A percentile compares a stretch with the other conserved stretches of the same genome.
Evolutionary conservation across 2,113 vertebrate genomes (phyloP).

Genomic region (Podarcis muralis): DNA sequence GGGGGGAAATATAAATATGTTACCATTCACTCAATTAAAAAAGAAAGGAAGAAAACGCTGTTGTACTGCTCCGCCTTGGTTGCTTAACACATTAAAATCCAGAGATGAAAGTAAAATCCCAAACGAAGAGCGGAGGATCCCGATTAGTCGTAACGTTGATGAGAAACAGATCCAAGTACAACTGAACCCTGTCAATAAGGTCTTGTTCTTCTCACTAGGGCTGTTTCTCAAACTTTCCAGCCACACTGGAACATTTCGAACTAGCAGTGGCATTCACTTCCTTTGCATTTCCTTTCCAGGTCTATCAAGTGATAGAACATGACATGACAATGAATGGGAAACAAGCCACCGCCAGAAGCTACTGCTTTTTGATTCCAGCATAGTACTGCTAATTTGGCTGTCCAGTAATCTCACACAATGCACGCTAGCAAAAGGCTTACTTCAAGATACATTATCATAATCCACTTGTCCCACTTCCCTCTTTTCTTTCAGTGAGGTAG

Average conservation of each 20-base stretch:
- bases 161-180: constrained; percentile 74
- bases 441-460: constrained; percentile 56
- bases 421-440: constrained; percentile 16
- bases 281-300: constrained; percentile 80
- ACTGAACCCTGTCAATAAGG: constrained; percentile 85
- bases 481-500: constrained; percentile 1
- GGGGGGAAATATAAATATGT: not conserved
- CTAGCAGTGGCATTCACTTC: constrained; percentile 85
- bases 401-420: constrained; percentile 34
- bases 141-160: constrained; percentile 72
- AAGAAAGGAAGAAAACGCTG: constrained; percentile 19
- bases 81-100: constrained; percentile 14
- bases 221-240: constrained; percentile 89
- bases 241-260: constrained; percentile 89
- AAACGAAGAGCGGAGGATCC: constrained; percentile 4
- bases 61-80: constrained; percentile 1
- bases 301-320: constrained; percentile 78
- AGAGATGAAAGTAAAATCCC: constrained; percentile 37
- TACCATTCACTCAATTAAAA: not conserved
- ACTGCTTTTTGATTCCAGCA: constrained; percentile 66
- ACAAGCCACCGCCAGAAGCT: constrained; percentile 63
- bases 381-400: constrained; percentile 57
- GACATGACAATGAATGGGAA: constrained; percentile 78
- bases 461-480: constrained; percentile 14
- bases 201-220: constrained; percentile 87